Evolutionary conservation across 2,113 vertebrate genomes (phyloP).

Genomic region (Chaetorhynchus papuensis): DNA sequence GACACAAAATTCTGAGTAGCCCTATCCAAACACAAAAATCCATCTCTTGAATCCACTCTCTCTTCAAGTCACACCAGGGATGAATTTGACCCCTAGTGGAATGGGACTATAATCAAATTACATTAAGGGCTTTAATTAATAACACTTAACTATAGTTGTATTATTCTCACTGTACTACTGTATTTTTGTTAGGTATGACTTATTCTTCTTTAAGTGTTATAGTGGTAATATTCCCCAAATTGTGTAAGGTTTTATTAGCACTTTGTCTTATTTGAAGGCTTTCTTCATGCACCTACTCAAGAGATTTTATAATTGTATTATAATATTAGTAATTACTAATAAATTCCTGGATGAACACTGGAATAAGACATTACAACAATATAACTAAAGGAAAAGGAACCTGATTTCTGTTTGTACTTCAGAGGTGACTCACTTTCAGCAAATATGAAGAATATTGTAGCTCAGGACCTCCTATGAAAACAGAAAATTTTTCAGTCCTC

Average conservation of each 20-base stretch:
- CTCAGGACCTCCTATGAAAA: neutral
- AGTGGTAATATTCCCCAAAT: neutral
- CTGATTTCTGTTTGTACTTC: neutral
- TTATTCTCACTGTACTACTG: neutral
- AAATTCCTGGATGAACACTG: neutral
- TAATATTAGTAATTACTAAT: neutral
- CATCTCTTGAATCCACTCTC: neutral
- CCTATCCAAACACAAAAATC: neutral
- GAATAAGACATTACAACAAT: neutral
- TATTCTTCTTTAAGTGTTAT: neutral
- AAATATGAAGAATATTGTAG: neutral
- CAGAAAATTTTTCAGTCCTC: neutral
- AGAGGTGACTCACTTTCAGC: neutral
- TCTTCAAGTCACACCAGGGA: neutral
- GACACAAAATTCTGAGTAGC: neutral
- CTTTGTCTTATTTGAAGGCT: conserved; percentile 30
- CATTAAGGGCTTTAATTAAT: neutral
- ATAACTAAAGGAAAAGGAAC: neutral
- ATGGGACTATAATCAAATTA: neutral
- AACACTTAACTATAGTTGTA: neutral
- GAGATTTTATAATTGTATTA: conserved; percentile 15
- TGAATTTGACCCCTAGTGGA: neutral
- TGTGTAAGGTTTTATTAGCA: conserved; percentile 27
- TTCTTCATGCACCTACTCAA: conserved; percentile 7
- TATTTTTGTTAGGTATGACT: conserved; percentile 7